phyloP scores from a whole-genome alignment of 2,888 invertebrate species.

The Archips crataeganus region DNA sequence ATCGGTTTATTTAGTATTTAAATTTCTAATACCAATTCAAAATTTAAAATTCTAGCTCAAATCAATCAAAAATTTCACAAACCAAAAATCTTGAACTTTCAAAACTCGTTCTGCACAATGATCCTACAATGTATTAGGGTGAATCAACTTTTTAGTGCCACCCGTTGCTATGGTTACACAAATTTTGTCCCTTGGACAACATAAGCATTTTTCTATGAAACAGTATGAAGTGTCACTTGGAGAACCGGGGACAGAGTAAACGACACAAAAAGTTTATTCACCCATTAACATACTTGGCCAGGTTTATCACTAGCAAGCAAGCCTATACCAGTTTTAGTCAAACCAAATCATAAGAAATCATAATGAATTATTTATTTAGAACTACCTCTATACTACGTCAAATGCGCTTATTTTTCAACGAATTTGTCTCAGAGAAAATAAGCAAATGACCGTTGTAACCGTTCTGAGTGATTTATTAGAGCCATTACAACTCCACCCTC shows the following conservation, averaged over 20 bases:
- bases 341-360: constrained; percentile 34
- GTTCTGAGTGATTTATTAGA: constrained; percentile 34
- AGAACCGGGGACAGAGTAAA: too few relatives aligned
- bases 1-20: neutral
- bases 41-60: neutral
- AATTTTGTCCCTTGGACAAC: too few relatives aligned
- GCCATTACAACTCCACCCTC: constrained; percentile 37
- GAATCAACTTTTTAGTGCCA: too few relatives aligned
- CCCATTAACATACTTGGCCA: constrained; percentile 30
- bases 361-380: constrained; percentile 39
- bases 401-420: constrained; percentile 1
- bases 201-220: too few relatives aligned
- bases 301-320: constrained; percentile 28
- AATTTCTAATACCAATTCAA: constrained; percentile 8
- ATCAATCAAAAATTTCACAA: neutral
- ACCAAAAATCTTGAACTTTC: constrained; percentile 19
- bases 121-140: constrained; percentile 3
- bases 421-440: constrained; percentile 4
- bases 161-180: too few relatives aligned
- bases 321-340: constrained; percentile 31
- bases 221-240: too few relatives aligned
- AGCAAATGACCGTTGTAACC: constrained; percentile 24
- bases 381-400: constrained; percentile 5
- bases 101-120: constrained; percentile 20
- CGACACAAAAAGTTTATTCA: too few relatives aligned